Conservation (phyloP, 2,797 vertebrate genomes). For the Nannoperca australis region DNA sequence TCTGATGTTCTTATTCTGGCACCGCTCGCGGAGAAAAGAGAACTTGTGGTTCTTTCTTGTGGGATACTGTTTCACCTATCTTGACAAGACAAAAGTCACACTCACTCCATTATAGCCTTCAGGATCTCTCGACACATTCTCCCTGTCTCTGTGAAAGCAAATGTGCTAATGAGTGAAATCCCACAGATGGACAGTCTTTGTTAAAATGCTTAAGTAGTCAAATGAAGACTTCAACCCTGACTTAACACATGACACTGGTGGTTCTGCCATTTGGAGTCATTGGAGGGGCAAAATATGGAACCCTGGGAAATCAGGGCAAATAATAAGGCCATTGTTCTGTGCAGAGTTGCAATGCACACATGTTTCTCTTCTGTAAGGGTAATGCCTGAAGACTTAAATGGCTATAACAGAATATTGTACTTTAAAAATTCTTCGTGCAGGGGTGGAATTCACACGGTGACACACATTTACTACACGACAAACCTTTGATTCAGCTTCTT, state of each 20-base stretch:
- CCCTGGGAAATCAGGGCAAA: constrained; percentile 58
- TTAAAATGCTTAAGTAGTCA: constrained; percentile 73
- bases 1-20: constrained; percentile 42
- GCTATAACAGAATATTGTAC: constrained; percentile 36
- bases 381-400: constrained; percentile 52
- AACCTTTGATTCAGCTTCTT: constrained; percentile 63
- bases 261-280: constrained; percentile 53
- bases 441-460: constrained; percentile 42
- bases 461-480: constrained; percentile 34
- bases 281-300: constrained; percentile 45
- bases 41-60: constrained; percentile 57
- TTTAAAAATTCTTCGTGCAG: constrained; percentile 33
- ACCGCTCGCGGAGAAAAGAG: constrained; percentile 3
- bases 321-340: constrained; percentile 57
- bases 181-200: constrained; percentile 80
- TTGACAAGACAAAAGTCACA: constrained; percentile 77
- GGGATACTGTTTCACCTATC: constrained; percentile 72
- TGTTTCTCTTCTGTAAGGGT: constrained; percentile 15
- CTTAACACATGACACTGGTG: constrained; percentile 52
- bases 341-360: neutral
- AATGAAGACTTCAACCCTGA: constrained; percentile 68
- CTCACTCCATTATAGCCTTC: constrained; percentile 72
- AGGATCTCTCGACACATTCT: constrained; percentile 72
- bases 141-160: constrained; percentile 74
- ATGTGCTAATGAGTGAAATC: constrained; percentile 82